A percentile compares a stretch with the other conserved stretches of the same genome.
Evolutionary conservation across 2,888 invertebrate genomes (phyloP).

Genomic region (Coelopa pilipes): DNA sequence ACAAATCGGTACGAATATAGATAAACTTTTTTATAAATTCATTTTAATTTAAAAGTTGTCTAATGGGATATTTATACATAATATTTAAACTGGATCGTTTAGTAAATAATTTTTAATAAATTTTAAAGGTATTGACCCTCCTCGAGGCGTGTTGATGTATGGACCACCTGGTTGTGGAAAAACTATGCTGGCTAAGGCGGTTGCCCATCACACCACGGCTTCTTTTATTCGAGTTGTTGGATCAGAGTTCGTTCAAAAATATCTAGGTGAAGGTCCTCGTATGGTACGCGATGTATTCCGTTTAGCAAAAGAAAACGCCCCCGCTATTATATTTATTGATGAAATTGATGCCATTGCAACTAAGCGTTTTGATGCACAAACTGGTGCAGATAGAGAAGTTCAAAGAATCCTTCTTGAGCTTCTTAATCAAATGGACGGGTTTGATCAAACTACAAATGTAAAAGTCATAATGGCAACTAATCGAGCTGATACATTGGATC

Average conservation of each 20-base stretch:
- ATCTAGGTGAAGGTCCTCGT: conserved; percentile 97
- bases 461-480: conserved; percentile 98
- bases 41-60: not conserved
- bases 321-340: conserved; percentile 99
- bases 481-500: conserved; percentile 97
- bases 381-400: conserved; percentile 97
- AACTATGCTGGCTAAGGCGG: conserved; percentile 99
- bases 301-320: conserved; percentile 98
- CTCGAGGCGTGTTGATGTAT: conserved; percentile 97
- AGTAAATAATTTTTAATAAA: conserved; percentile 4
- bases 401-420: conserved; percentile 97
- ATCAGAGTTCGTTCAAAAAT: conserved; percentile 99
- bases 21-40: not conserved
- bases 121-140: conserved; percentile 84
- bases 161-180: conserved; percentile 99
- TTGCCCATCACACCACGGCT: conserved; percentile 98
- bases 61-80: no score
- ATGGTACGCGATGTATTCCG: conserved; percentile 99
- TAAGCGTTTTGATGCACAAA: conserved; percentile 98
- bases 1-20: conserved; percentile 79
- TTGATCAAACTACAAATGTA: conserved; percentile 99
- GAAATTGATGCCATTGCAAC: conserved; percentile 99
- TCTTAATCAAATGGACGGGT: conserved; percentile 99
- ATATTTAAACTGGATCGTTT: not conserved
- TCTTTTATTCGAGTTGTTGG: conserved; percentile 99